Percentiles rank a stretch among this genome's conserved stretches.
phyloP scores from a whole-genome alignment of 2,797 vertebrate genomes.

The Catharus ustulatus region DNA sequence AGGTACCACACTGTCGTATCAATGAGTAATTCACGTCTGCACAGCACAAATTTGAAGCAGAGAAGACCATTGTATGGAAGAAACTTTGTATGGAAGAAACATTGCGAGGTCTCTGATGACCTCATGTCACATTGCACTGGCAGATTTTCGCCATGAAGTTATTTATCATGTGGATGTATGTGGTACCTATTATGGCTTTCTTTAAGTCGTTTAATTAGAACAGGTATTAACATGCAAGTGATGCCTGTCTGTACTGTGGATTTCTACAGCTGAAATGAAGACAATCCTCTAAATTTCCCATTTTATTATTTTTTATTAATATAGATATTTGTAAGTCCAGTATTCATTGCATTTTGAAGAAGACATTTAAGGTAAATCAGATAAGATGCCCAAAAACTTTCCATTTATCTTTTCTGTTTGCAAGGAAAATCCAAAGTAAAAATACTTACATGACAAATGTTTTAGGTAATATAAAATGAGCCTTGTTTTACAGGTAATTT shows the following conservation, averaged over 20 bases:
- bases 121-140: fast-evolving
- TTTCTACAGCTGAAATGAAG: background rate
- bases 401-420: background rate
- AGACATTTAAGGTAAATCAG: background rate
- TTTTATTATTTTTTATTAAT: background rate
- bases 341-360: background rate
- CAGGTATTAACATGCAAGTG: fast-evolving
- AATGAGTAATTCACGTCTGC: background rate
- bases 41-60: background rate
- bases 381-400: background rate
- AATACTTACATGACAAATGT: background rate
- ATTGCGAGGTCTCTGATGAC: background rate
- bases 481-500: background rate
- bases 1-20: fast-evolving
- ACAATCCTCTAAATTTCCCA: background rate
- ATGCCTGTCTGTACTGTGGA: background rate
- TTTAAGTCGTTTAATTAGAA: background rate
- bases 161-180: background rate
- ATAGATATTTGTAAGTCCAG: background rate
- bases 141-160: background rate
- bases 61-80: background rate
- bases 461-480: background rate
- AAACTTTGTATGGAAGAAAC: background rate
- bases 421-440: background rate
- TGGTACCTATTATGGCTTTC: background rate